Conservation (phyloP, 2,113 vertebrate genomes). For the Mixornis gularis region DNA sequence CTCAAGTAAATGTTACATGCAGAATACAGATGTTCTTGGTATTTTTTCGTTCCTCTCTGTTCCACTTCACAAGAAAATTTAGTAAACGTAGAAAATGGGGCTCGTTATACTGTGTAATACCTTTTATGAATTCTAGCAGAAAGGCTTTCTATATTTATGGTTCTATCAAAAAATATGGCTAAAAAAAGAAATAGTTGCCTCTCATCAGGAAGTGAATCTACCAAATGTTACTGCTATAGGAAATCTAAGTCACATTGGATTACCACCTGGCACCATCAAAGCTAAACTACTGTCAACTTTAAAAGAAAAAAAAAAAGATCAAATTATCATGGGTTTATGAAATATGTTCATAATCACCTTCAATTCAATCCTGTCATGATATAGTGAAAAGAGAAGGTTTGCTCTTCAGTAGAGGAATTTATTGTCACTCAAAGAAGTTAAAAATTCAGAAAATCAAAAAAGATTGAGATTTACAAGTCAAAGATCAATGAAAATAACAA, state of each 20-base stretch:
- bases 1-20: background rate
- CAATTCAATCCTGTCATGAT: background rate
- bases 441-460: background rate
- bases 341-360: background rate
- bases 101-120: background rate
- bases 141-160: slow-evolving; percentile 41
- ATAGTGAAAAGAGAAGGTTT: background rate
- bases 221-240: slow-evolving; percentile 68
- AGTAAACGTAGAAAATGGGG: slow-evolving; percentile 23
- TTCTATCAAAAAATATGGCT: slow-evolving; percentile 58
- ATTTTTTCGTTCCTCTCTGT: background rate
- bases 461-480: background rate
- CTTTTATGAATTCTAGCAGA: slow-evolving; percentile 12
- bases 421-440: background rate
- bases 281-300: slow-evolving; percentile 47
- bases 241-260: slow-evolving; percentile 68
- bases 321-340: slow-evolving; percentile 49
- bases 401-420: background rate
- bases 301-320: slow-evolving; percentile 25
- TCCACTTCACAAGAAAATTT: background rate
- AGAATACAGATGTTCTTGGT: background rate
- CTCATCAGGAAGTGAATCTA: slow-evolving; percentile 66
- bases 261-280: slow-evolving; percentile 64
- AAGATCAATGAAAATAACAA: background rate
- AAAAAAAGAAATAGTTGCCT: slow-evolving; percentile 59